These are phyloP conservation scores for Macrobrachium nipponense DNA, from an alignment of 1,140 invertebrate genomes.

Conservation along the genomic window DNA sequence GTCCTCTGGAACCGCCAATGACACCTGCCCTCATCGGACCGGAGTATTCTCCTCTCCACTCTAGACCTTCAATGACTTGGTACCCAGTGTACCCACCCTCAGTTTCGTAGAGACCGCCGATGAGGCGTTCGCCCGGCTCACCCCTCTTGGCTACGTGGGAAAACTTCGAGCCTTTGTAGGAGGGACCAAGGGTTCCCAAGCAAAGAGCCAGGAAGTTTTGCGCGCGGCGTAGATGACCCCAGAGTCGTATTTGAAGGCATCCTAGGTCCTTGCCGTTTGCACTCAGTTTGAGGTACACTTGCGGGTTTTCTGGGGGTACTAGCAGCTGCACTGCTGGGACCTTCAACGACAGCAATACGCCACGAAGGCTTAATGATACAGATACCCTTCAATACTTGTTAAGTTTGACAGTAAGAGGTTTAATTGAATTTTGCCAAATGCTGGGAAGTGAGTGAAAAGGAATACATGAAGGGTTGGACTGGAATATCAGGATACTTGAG, in stretches of 20 bases:
- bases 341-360: background rate
- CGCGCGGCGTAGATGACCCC: constrained; percentile 38
- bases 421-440: too few relatives aligned
- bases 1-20: constrained; percentile 19
- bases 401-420: background rate
- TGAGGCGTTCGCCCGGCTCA: constrained; percentile 25
- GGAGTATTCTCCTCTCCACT: constrained; percentile 35
- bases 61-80: constrained; percentile 17
- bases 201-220: constrained; percentile 41
- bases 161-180: constrained; percentile 23
- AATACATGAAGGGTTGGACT: too few relatives aligned
- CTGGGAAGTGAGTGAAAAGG: too few relatives aligned
- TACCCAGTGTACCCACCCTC: background rate
- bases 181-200: constrained; percentile 28
- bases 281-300: constrained; percentile 28
- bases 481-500: too few relatives aligned
- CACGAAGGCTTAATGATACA: background rate
- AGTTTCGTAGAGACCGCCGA: background rate
- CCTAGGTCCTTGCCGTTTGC: constrained; percentile 3
- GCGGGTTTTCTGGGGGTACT: constrained; percentile 9
- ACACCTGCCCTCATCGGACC: constrained; percentile 26
- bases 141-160: background rate
- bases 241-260: constrained; percentile 27
- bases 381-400: background rate
- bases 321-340: constrained; percentile 34